Evolutionary conservation across 1,140 invertebrate species (phyloP).

Genomic region (Stegodyphus dumicola): DNA sequence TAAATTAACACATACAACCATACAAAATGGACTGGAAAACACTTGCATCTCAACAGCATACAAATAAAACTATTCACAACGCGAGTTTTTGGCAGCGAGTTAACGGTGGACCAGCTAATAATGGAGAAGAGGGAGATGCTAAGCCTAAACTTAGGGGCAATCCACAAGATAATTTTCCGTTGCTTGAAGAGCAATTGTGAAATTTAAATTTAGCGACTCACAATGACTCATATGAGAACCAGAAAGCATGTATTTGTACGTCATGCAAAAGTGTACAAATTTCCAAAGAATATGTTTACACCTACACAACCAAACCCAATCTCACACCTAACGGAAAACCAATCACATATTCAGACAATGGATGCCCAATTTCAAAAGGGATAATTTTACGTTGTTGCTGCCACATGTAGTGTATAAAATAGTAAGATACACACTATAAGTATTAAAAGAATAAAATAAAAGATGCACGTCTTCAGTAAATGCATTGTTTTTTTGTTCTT

Average conservation of each 20-base stretch:
- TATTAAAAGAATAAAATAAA: too few relatives aligned
- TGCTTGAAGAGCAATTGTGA: slow-evolving; percentile 18
- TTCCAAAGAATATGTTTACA: too few relatives aligned
- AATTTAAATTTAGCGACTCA: neutral
- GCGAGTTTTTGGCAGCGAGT: neutral
- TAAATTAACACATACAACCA: neutral
- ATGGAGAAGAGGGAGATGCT: slow-evolving; percentile 45
- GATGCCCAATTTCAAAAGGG: neutral
- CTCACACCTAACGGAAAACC: neutral
- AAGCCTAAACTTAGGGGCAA: slow-evolving; percentile 58
- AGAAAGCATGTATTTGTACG: slow-evolving; percentile 47
- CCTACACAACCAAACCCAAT: too few relatives aligned
- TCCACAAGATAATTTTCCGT: slow-evolving; percentile 57
- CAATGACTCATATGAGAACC: neutral
- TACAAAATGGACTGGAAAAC: neutral
- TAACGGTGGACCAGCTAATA: slow-evolving; percentile 55
- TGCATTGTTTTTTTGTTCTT: too few relatives aligned
- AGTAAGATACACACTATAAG: too few relatives aligned
- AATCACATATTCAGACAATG: neutral
- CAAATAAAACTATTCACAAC: neutral
- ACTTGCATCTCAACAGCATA: neutral
- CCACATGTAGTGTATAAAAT: too few relatives aligned
- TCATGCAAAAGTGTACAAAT: neutral
- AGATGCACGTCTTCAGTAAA: too few relatives aligned
- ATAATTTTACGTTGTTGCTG: neutral